Evolutionary conservation across 2,797 vertebrate genomes (phyloP), one percentile per base, ranked within the genome.

Genomic region (Pseudochromis fuscus): DNA sequence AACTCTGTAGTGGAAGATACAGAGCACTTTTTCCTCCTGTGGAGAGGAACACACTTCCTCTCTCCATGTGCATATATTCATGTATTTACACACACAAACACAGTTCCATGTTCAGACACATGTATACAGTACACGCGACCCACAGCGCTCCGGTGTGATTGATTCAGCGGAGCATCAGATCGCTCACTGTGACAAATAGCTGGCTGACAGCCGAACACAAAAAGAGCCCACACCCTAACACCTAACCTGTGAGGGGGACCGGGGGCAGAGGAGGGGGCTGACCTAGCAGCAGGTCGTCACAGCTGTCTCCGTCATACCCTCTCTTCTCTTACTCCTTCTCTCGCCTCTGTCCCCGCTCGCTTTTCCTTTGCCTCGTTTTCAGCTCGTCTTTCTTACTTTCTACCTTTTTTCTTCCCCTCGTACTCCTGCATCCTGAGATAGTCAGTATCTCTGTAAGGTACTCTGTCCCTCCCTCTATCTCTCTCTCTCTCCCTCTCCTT

Each of bases 141-240:
- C 73, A 72, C 72, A 67, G 71, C 55, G 56, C 72, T 88, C 82
- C 63, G 72, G 88, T 21, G 77, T 93, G 93, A 94, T 92, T 90
- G 91, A 93, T 95, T 92, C 84, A 81, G 82, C 77, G 23, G 81
- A 83, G 83, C 87, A 72, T 91, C 86, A 91, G 91, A 94, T 94
- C 88, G 67, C 90, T 94, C 93, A 95, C 85, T 52, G 87, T 93
- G 93, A 94, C 93, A 93, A 94, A 94, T 93, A 86, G 88, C 86
- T 75, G 73, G 51, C 89, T 92, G 92, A 94, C 91, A 93, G 85
- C 60, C 60, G 25, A 89, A 92, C 90, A 93, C 91, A 91, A 91
- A 93, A 91, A 94, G 90, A 88, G 83, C 88, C 90, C 75, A 86
- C 90, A 91, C 87, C 88, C 86, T 90, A 89, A 92, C 91, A 92